Evolutionary conservation across 2,113 vertebrate species (phyloP).

Genomic region (Equus przewalskii): DNA sequence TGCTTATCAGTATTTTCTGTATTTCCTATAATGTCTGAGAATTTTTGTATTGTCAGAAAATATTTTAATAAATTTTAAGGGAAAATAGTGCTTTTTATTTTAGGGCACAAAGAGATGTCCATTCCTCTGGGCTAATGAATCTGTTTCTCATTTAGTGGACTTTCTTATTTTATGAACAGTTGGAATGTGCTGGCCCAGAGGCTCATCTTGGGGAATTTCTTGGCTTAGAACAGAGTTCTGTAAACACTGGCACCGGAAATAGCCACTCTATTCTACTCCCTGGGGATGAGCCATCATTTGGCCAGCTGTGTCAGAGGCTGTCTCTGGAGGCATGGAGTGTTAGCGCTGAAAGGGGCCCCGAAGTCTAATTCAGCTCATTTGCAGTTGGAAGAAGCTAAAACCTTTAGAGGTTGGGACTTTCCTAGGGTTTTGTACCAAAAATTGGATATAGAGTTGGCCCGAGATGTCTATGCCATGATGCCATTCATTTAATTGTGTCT

Average conservation of each 20-base stretch:
- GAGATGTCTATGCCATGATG: not conserved
- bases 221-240: not conserved
- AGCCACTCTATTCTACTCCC: rapidly evolving
- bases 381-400: not conserved
- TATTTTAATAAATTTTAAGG: not conserved
- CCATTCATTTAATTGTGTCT: not conserved
- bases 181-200: not conserved
- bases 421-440: not conserved
- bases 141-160: not conserved
- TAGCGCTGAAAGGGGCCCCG: not conserved
- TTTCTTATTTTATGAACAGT: not conserved
- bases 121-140: not conserved
- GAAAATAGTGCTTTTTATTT: not conserved
- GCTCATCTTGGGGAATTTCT: not conserved
- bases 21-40: not conserved
- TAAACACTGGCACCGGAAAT: not conserved
- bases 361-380: not conserved
- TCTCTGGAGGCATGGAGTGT: not conserved
- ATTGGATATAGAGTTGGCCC: not conserved
- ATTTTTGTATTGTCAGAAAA: not conserved
- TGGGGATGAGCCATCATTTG: rapidly evolving
- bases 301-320: not conserved
- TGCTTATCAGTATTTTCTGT: not conserved
- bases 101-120: not conserved
- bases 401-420: not conserved